A percentile compares a stretch with the other conserved stretches of the same genome.
These are phyloP conservation scores for Tachina fera DNA, from an alignment of 2,888 invertebrate genomes.

Conservation along the genomic window DNA sequence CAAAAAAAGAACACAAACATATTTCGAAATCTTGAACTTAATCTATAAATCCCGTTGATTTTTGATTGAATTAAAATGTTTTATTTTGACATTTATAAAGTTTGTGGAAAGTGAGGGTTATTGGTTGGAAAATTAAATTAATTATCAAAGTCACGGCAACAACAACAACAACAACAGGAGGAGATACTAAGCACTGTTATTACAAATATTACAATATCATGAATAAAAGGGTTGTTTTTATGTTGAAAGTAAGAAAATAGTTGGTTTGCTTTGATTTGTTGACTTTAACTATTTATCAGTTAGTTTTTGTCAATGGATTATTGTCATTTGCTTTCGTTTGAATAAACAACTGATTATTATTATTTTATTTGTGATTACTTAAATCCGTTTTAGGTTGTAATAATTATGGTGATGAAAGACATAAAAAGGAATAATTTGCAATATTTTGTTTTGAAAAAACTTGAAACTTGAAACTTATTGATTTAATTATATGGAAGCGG, in stretches of 20 bases:
- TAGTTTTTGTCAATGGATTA: conserved; percentile 17
- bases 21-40: conserved; percentile 31
- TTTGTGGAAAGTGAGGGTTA: not conserved
- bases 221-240: conserved; percentile 28
- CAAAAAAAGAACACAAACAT: not conserved
- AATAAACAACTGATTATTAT: conserved; percentile 5
- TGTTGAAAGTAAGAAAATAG: not conserved
- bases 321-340: conserved; percentile 13
- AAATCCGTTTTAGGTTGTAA: conserved; percentile 24
- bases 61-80: conserved; percentile 59
- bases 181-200: not conserved
- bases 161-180: not conserved
- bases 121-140: conserved; percentile 9
- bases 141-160: conserved; percentile 20
- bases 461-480: not conserved
- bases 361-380: conserved; percentile 16
- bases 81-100: conserved; percentile 35
- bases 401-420: conserved; percentile 41
- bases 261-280: conserved; percentile 43
- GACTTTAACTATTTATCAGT: conserved; percentile 55
- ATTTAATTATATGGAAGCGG: not conserved
- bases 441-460: not conserved
- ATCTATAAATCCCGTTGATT: conserved; percentile 39
- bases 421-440: conserved; percentile 1
- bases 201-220: not conserved